Conservation (phyloP, 2,113 vertebrate genomes). For the Eclectus roratus region DNA sequence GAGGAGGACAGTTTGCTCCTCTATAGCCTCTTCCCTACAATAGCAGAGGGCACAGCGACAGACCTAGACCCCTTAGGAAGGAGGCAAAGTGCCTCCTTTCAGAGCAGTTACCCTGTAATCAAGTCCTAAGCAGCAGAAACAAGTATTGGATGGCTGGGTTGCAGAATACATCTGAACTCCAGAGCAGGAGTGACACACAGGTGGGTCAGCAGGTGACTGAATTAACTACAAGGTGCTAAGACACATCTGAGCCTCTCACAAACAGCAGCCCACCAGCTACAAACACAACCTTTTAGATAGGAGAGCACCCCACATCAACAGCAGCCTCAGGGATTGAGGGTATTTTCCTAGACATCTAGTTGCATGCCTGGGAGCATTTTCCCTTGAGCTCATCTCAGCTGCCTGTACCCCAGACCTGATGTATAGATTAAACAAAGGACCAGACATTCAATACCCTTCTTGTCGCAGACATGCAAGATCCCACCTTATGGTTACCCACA, state of each 20-base stretch:
- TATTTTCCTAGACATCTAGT: neutral
- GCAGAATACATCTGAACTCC: neutral
- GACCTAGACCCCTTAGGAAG: fast-evolving
- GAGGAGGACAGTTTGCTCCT: neutral
- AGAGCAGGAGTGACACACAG: neutral
- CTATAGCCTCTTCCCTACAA: neutral
- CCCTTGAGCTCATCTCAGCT: neutral
- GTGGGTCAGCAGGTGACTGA: neutral
- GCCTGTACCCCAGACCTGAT: neutral
- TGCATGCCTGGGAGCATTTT: neutral
- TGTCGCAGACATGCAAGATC: fast-evolving
- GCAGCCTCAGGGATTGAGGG: neutral
- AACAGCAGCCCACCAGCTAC: neutral
- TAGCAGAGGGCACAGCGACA: too few species aligned
- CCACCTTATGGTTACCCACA: neutral
- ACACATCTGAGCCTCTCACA: neutral
- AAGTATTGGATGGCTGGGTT: neutral
- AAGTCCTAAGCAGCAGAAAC: neutral
- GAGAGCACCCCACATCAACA: neutral
- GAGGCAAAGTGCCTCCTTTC: neutral
- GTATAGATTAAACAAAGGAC: neutral
- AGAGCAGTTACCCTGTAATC: neutral
- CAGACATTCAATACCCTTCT: neutral
- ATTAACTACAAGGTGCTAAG: neutral
- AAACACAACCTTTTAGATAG: fast-evolving